Evolutionary conservation across 2,113 vertebrate species (phyloP), one percentile per base, ranked within the genome.

Genomic region (Halichoeres trimaculatus): DNA sequence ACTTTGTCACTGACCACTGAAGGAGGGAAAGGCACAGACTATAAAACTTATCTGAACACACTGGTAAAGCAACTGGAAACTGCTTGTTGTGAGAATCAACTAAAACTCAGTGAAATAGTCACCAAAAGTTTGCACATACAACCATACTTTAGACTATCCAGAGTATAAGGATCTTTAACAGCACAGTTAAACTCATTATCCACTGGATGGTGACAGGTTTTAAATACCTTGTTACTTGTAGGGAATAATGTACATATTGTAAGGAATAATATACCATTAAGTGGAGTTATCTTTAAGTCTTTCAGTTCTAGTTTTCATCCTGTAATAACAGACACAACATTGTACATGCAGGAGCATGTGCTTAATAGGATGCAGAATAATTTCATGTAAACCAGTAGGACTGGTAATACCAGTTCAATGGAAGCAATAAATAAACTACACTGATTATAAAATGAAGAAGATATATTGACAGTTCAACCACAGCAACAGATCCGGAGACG

Each of bases 1-100:
- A 74, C 74, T 34, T 81, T 91, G 88, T 91, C 52, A 72, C 35
- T 53, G 53, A 50, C 47, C 2, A 43, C 51, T 23, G 41, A 68
- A 68, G 48, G 38, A 36, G 38, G 35, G 71, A 70, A 73, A 69
- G 65, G 38, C 19, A 65, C 20, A 36, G 47, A 30, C 20, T 16
- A 38, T 66, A 50, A 50, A 59, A 62, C 3, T 17, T 30, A 40
- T 67, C 23, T 47, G 34, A 78, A 13, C 40, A 14, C 56, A 59
- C 14, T 35, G 3, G 5, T 30, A 26, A 11, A 35, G 4, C 17
- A 56, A 30, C 30, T 30, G 54, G 26, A 4, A 36, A 56, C 19
- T 17, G 13, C 30, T 57, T 55, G 22, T 70, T 85, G 82, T 74
- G 62, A 71, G 64, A 65, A 80, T 1, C 34, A 82, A 74, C 70